Conservation (phyloP, 1,140 invertebrate genomes). For the Tetragonula clypearis region DNA sequence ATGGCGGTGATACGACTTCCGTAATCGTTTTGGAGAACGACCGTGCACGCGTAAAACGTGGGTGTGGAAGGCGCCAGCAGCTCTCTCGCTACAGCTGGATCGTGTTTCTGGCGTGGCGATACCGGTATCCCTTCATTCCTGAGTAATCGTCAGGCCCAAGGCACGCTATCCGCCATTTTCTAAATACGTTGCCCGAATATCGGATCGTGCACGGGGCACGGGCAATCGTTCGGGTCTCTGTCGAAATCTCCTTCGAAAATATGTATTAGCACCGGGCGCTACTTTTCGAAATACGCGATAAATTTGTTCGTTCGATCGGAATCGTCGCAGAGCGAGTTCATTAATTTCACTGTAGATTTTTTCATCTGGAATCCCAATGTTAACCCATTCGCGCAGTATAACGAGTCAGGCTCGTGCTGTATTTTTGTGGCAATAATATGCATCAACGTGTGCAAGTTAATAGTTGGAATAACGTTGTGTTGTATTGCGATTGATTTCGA, state of each 20-base stretch:
- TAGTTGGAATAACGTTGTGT: too few relatives aligned
- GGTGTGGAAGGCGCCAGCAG: slow-evolving; percentile 71
- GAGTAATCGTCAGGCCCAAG: slow-evolving; percentile 80
- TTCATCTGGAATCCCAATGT: too few relatives aligned
- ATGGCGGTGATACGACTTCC: slow-evolving; percentile 28
- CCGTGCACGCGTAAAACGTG: slow-evolving; percentile 49
- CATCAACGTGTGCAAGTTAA: too few relatives aligned
- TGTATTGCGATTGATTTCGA: too few relatives aligned
- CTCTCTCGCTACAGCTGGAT: slow-evolving; percentile 64
- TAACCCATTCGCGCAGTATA: too few relatives aligned
- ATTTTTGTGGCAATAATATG: too few relatives aligned
- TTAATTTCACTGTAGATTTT: too few relatives aligned
- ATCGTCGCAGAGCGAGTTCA: too few relatives aligned
- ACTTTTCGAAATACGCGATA: too few relatives aligned
- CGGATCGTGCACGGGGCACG: slow-evolving; percentile 35
- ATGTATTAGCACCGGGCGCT: neutral
- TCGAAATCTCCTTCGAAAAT: slow-evolving; percentile 27
- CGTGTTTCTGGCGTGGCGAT: slow-evolving; percentile 75
- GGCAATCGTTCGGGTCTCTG: slow-evolving; percentile 27
- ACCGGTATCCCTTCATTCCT: slow-evolving; percentile 82
- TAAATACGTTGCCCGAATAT: slow-evolving; percentile 72
- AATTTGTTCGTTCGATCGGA: too few relatives aligned
- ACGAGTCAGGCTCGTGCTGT: too few relatives aligned
- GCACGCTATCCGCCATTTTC: slow-evolving; percentile 76
- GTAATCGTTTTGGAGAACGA: slow-evolving; percentile 47